These are phyloP conservation scores for Neelides folsomi DNA, from an alignment of 2,888 invertebrate genomes.

Conservation along the genomic window DNA sequence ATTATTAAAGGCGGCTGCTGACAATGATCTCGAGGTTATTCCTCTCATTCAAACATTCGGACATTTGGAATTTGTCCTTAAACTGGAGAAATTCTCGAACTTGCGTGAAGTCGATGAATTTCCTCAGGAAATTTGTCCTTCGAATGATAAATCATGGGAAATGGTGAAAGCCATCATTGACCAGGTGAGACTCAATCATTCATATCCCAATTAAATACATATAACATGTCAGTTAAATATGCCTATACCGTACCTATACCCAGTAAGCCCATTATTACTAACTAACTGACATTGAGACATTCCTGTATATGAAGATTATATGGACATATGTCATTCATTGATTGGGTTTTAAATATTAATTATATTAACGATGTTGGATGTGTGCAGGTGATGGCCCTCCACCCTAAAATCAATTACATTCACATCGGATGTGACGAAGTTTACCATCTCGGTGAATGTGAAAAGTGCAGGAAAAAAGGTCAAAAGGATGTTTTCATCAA, in stretches of 20 bases:
- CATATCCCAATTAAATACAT: no score
- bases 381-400: conserved; percentile 36
- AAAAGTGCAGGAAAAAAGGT: conserved; percentile 31
- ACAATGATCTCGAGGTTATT: conserved; percentile 39
- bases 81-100: conserved; percentile 37
- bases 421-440: conserved; percentile 43
- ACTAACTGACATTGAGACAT: no score
- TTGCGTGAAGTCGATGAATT: conserved; percentile 39
- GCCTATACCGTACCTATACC: no score
- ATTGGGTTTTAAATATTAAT: no score
- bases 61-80: conserved; percentile 43
- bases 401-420: conserved; percentile 35
- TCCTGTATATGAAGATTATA: no score
- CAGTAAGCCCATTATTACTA: no score
- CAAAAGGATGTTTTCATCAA: conserved; percentile 49
- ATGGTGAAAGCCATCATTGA: conserved; percentile 36
- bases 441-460: conserved; percentile 37
- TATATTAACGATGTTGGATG: conserved; percentile 16
- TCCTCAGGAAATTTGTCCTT: conserved; percentile 42
- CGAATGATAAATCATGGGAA: conserved; percentile 36
- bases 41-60: conserved; percentile 45
- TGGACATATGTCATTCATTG: no score
- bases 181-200: conserved; percentile 33
- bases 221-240: no score
- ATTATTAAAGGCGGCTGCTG: conserved; percentile 35